Percentiles rank a stretch among this genome's conserved stretches.
Conservation (phyloP, 2,888 invertebrate genomes). For the Synanthedon tipuliformis region DNA sequence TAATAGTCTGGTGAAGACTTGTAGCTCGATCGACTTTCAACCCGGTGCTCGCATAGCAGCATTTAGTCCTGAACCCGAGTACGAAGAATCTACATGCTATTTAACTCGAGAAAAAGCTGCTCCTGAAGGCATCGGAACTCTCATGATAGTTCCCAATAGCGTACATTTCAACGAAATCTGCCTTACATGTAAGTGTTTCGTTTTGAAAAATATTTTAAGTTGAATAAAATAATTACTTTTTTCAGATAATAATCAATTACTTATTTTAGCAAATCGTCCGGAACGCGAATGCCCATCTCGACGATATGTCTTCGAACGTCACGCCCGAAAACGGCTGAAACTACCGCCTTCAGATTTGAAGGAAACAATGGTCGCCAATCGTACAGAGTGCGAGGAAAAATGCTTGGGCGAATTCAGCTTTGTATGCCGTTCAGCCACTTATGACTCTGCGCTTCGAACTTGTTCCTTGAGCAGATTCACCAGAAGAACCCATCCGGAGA, state of each 20-base stretch:
- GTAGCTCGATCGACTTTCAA: conserved; percentile 91
- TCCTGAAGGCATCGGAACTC: conserved; percentile 88
- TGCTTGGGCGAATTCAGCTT: conserved; percentile 90
- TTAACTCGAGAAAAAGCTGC: conserved; percentile 86
- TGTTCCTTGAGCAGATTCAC: conserved; percentile 87
- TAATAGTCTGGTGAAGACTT: conserved; percentile 85
- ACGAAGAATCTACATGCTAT: conserved; percentile 90
- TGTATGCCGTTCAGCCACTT: conserved; percentile 89
- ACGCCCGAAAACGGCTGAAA: conserved; percentile 85
- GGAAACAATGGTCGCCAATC: conserved; percentile 85
- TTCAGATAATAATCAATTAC: conserved; percentile 4
- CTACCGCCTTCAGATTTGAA: conserved; percentile 84
- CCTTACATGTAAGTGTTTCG: conserved; percentile 79
- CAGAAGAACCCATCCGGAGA: conserved; percentile 85
- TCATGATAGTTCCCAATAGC: conserved; percentile 90
- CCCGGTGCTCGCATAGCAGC: conserved; percentile 88
- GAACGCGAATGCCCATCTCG: conserved; percentile 91
- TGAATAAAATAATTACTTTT: conserved; percentile 7
- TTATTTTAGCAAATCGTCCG: conserved; percentile 76
- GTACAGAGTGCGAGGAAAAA: conserved; percentile 91
- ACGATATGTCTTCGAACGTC: conserved; percentile 88
- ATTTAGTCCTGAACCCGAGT: conserved; percentile 84
- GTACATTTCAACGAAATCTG: conserved; percentile 93
- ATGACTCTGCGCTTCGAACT: conserved; percentile 80
- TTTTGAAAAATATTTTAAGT: conserved; percentile 2